phyloP scores from a whole-genome alignment of 1,140 invertebrate genomes.

The Episyrphus balteatus region DNA sequence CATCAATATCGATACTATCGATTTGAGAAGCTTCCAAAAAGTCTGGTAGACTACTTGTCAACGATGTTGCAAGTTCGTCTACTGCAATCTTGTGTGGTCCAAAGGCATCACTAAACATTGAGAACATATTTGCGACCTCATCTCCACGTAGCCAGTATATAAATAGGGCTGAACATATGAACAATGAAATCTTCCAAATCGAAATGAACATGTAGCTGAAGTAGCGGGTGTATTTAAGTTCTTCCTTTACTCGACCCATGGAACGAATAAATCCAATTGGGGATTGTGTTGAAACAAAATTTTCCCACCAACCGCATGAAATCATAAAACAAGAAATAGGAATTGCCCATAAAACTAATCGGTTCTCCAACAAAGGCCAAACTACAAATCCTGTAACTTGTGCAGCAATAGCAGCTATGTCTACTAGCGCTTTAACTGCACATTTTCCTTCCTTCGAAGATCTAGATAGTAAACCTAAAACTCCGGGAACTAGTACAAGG shows the following conservation, averaged over 20 bases:
- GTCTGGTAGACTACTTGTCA: constrained; percentile 50
- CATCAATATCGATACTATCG: constrained; percentile 58
- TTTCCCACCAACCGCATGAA: constrained; percentile 94
- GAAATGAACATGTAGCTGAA: constrained; percentile 83
- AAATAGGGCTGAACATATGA: constrained; percentile 61
- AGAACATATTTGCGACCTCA: constrained; percentile 65
- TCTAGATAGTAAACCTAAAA: constrained; percentile 62
- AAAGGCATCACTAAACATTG: constrained; percentile 62
- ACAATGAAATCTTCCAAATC: constrained; percentile 75
- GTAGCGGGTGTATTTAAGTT: constrained; percentile 68
- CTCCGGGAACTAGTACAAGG: constrained; percentile 71
- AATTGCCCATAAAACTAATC: constrained; percentile 66
- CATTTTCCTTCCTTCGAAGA: constrained; percentile 69
- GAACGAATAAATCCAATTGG: constrained; percentile 67
- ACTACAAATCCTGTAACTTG: constrained; percentile 82
- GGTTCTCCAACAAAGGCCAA: constrained; percentile 70
- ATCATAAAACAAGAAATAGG: constrained; percentile 73
- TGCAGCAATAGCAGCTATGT: constrained; percentile 68
- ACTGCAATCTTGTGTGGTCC: constrained; percentile 66
- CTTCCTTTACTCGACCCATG: constrained; percentile 71
- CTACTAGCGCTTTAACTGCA: constrained; percentile 68
- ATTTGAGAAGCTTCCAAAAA: constrained; percentile 54
- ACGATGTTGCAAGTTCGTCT: constrained; percentile 51
- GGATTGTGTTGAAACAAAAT: constrained; percentile 78
- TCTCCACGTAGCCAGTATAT: constrained; percentile 64